Base-by-base conservation (phyloP, 92 coral and sea anemone genomes). In the Muricea muricata region DNA sequence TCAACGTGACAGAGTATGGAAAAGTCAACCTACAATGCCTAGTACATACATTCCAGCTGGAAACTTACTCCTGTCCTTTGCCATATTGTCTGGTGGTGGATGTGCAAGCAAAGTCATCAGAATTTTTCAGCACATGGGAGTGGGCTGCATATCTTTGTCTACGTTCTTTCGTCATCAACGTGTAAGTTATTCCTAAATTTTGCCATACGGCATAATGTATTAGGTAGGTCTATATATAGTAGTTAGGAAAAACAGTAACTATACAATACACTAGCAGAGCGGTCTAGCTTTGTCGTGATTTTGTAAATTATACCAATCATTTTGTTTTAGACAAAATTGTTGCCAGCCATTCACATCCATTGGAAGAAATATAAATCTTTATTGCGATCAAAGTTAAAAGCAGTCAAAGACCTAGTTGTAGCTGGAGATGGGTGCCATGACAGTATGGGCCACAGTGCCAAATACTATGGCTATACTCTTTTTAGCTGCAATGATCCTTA, bases 351-450 rank as follows among this genome's bases (percentile, higher is more conserved):
- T 6, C 73, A 54, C 33, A 17, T 90, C 13, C 72, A 73, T 72
- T 91, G 91, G 89, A 76, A 78, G 37, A 21, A 56, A 7, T 88
- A 73, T 57, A 88, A 86, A 78, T 75, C 69, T 4, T 50, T 15
- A 30, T 20, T 65, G 26, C 18, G 76, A 4, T 11, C 34, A 7
- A 30, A 71, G 32, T 17, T 87, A 60, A 84, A 85, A 15, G 79
- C 42, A 29, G 54, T 52, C 9, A 40, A 50, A 57, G 55, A 55
- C 61, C 52, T 91, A 54, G 89, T 88, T 17, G 67, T 87, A 55
- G 84, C 91, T 7, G 91, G 94, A 23, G 91, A 88, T 74, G 89
- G 91, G 15, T 72, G 90, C 21, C 91, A 88, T 56, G 91, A 91
- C 78, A 91, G 91, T 61, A 87, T 87, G 89, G 87, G 91, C 41